Base-by-base conservation (phyloP, 2,113 vertebrate species). In the Spilogale gracilis region DNA sequence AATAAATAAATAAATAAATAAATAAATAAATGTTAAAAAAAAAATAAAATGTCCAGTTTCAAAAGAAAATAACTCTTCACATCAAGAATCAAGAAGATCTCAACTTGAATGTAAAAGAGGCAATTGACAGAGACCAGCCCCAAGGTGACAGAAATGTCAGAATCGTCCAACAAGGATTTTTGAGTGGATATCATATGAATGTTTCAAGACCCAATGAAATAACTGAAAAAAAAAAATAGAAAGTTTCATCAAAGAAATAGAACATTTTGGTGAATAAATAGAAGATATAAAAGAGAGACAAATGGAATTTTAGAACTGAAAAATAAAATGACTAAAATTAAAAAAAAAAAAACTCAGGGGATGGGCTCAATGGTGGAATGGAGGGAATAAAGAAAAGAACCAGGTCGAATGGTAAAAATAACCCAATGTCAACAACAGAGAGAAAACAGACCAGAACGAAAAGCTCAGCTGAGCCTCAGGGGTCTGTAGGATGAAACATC, bases 221-320 rank as follows among this genome's bases (percentile, higher is more conserved):
- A 83, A 96, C 12, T 73, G 48, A 30, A 90, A 93, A 48, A 45
- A 48, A 83, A 65, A 43, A 3, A 23, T 3, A 25, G n/a, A 50
- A 69, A 20, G 11, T 76, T 96, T 81, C 88, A 50, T 45, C 74
- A 96, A 89, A 80, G 54, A 88, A 91, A 45, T 16, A 50, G 23
- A 73, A 87, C 1, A 8, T 65, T 25, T 90, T 16, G 38, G 38
- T 38, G 91, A 96, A 89, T 16, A 78, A 81, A 21, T 21, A 65
- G 43, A 74, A 84, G 23, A 43, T 48, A 89, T 50, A 61, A 78
- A 86, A 23, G 32, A 92, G 9, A 86, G 85, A 6, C 11, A 91
- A 92, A 73, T 27, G 21, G 74, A 87, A 95, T 67, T 89, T 89
- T 82, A 54, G 27, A 94, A 61, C 52, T 63, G 38, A 92, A 97